These are phyloP conservation scores for Cecidostiba fungosa DNA, from an alignment of 2,888 invertebrate species.

Conservation along the genomic window DNA sequence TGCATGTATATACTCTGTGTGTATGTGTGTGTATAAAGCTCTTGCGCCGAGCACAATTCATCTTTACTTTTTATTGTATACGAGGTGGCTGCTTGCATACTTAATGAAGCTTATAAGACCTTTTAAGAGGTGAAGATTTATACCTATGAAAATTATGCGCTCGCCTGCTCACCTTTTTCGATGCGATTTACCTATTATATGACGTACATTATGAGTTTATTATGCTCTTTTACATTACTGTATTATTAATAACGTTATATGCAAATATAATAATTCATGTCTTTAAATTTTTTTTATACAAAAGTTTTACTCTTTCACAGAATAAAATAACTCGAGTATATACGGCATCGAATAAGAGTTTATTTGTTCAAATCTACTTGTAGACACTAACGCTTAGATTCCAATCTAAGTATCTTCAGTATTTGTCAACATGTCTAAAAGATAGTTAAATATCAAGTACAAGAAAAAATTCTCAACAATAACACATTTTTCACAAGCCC, in stretches of 20 bases:
- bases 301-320: too few species aligned
- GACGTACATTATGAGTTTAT: background rate
- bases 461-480: background rate
- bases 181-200: conserved; percentile 4
- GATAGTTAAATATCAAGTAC: too few species aligned
- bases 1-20: conserved; percentile 65
- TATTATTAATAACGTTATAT: background rate
- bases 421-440: too few species aligned
- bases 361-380: too few species aligned
- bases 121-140: conserved; percentile 22
- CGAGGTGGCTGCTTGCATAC: conserved; percentile 22
- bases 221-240: background rate
- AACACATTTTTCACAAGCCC: background rate
- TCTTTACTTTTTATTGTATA: conserved; percentile 39
- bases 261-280: background rate
- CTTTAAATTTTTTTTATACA: too few species aligned
- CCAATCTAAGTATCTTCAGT: too few species aligned
- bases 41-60: conserved; percentile 63
- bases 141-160: conserved; percentile 20
- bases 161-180: background rate
- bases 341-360: too few species aligned
- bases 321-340: too few species aligned
- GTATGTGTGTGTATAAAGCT: conserved; percentile 54
- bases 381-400: too few species aligned
- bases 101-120: conserved; percentile 49